Evolutionary conservation across 1,140 invertebrate genomes (phyloP), one percentile per base, ranked within the genome.

Genomic region (Drosophila sucinea): DNA sequence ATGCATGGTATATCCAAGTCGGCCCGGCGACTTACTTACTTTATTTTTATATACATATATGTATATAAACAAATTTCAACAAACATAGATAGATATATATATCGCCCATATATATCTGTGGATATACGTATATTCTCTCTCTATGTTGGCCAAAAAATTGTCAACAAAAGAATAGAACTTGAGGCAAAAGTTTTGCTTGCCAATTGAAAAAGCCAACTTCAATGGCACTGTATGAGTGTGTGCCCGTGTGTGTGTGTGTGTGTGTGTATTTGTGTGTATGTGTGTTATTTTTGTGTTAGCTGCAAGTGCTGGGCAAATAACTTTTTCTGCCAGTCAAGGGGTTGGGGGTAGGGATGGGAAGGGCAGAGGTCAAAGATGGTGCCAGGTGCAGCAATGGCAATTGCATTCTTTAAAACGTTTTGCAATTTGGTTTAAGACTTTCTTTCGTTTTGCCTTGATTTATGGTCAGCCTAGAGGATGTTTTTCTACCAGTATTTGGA

Each of bases 171-270:
- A 57, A 56, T 61, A 60, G 74, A 86, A 82, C 82, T 86, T 87
- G 63, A 69, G 61, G 72, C 72, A 79, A 89, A 86, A 82, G 63
- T 89, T 86, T 77, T 79, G 79, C 72, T 79, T 89, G 83, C 71
- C 83, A 86, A 86, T 87, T 86, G 83, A 87, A 86, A 82, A 82
- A 79, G 67, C 60, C 58, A 79, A 73, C 67, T 82, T 58, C 63
- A 73, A 58, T 79, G 41, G 57, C 58, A 70, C 6, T 62, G 29
- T 62, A n/a, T 44, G 6, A 10, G 10, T 63, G 6, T 11, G 8
- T 51, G n/a, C 60, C 10, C 38, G 7, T 11, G 8, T 64, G 6
- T 17, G 6, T 30, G 56, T 54, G n/a, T 44, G 7, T 11, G 8
- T 64, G 6, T 17, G 6, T 30, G 56, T 54, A 6, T 56, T 40